Conservation (phyloP, 2,797 vertebrate species). For the Catharus ustulatus region DNA sequence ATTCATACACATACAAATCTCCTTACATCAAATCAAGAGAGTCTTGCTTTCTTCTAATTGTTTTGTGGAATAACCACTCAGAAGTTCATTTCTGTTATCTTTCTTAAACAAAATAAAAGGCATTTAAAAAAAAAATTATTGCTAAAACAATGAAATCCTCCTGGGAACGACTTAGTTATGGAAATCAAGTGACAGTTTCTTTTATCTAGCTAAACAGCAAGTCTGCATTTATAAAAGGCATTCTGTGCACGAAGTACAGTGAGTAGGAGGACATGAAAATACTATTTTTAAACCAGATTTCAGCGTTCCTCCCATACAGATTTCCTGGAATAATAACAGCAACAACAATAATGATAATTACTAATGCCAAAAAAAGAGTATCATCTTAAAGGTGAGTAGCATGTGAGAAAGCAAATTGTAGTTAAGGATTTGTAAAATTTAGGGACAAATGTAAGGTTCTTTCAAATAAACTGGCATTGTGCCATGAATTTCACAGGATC, state of each 20-base stretch:
- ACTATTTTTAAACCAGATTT: slow-evolving; percentile 81
- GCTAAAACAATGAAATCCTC: slow-evolving; percentile 80
- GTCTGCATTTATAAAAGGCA: slow-evolving; percentile 80
- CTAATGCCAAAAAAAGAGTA: slow-evolving; percentile 54
- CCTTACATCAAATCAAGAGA: slow-evolving; percentile 45
- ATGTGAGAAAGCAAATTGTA: slow-evolving; percentile 4
- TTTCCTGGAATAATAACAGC: slow-evolving; percentile 73
- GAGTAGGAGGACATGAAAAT: slow-evolving; percentile 78
- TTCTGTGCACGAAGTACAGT: slow-evolving; percentile 74
- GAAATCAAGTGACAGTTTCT: slow-evolving; percentile 79
- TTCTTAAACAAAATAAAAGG: slow-evolving; percentile 77
- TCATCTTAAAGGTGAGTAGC: slow-evolving; percentile 65
- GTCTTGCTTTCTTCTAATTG: slow-evolving; percentile 60
- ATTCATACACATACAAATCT: slow-evolving; percentile 47
- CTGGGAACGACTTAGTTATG: slow-evolving; percentile 75
- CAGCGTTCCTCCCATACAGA: slow-evolving; percentile 72
- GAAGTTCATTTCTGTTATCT: slow-evolving; percentile 77
- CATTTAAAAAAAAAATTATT: slow-evolving; percentile 78
- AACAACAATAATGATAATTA: slow-evolving; percentile 75
- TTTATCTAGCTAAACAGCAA: slow-evolving; percentile 80
- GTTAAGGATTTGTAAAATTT: background rate
- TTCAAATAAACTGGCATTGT: background rate
- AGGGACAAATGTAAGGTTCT: background rate
- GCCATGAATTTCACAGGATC: background rate
- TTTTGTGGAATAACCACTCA: slow-evolving; percentile 69